These are phyloP conservation scores for Phylloscopus collybita DNA, from an alignment of 2,797 vertebrate species.

Conservation along the genomic window DNA sequence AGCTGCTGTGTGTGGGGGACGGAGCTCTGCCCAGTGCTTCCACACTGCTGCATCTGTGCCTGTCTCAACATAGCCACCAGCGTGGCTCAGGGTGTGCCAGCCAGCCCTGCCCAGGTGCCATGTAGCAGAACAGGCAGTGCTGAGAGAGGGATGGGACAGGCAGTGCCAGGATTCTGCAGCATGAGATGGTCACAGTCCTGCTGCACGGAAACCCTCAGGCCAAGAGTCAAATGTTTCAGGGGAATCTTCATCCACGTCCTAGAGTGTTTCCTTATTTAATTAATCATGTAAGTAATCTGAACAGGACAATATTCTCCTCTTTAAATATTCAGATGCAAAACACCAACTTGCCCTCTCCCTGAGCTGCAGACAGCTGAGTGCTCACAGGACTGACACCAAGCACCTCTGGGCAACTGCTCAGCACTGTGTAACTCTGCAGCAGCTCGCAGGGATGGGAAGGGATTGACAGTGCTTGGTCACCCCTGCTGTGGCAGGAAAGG, in stretches of 20 bases:
- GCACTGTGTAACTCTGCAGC: not conserved
- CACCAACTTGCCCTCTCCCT: not conserved
- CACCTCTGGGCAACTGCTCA: not conserved
- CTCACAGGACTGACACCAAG: not conserved
- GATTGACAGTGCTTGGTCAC: not conserved
- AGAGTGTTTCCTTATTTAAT: not conserved
- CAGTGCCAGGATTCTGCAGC: not conserved
- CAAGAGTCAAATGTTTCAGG: not conserved
- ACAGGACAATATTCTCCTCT: not conserved
- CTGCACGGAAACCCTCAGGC: rapidly evolving
- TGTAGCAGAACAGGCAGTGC: rapidly evolving
- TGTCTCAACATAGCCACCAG: not conserved
- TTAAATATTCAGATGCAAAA: not conserved
- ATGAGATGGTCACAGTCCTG: not conserved
- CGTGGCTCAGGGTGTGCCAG: rapidly evolving
- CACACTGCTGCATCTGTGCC: not conserved
- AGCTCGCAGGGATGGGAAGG: not conserved
- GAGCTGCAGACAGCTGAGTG: not conserved
- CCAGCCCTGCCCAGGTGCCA: not conserved
- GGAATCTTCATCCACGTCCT: not conserved
- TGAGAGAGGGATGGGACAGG: not conserved
- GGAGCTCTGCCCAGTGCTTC: not conserved
- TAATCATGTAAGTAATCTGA: not conserved
- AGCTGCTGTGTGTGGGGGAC: not conserved
- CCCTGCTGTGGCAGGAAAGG: not conserved